Percentiles rank a stretch among this genome's conserved stretches.
These are phyloP conservation scores for Caenorhabditis sp. DNA, from an alignment of 2,888 invertebrate genomes.

Conservation along the genomic window DNA sequence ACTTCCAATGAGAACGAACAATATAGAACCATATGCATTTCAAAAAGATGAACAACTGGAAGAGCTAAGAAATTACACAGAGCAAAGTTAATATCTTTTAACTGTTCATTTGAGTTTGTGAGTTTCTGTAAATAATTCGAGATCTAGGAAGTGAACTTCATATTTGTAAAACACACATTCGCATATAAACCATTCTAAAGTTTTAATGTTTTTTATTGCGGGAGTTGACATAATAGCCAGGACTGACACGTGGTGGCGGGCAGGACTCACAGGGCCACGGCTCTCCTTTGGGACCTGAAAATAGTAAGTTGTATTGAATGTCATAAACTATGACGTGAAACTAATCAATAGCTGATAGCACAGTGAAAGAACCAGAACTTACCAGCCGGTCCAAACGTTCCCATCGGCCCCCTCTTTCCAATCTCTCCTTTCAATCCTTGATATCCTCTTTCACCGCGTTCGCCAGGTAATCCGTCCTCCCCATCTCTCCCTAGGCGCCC, in stretches of 20 bases:
- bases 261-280: slow-evolving; percentile 72
- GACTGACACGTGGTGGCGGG: slow-evolving; percentile 71
- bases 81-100: not conserved
- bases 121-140: slow-evolving; percentile 1
- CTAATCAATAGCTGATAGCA: no score
- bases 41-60: slow-evolving; percentile 26
- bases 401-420: slow-evolving; percentile 61
- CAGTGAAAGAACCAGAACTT: not conserved
- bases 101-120: not conserved
- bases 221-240: slow-evolving; percentile 66
- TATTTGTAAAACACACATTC: not conserved
- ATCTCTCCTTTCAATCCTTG: slow-evolving; percentile 69
- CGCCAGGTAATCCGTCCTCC: slow-evolving; percentile 67
- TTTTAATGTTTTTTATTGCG: slow-evolving; percentile 23
- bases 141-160: slow-evolving; percentile 3
- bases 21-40: slow-evolving; percentile 21
- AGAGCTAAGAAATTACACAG: slow-evolving; percentile 25
- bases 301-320: not conserved
- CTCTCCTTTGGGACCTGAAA: slow-evolving; percentile 68
- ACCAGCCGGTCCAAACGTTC: slow-evolving; percentile 63
- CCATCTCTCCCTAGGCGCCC: slow-evolving; percentile 66
- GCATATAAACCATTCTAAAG: not conserved
- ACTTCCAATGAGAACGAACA: slow-evolving; percentile 43
- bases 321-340: no score
- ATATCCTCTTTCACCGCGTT: slow-evolving; percentile 63